These are phyloP conservation scores for Drosophila algonquin DNA, from an alignment of 2,888 invertebrate genomes.

Conservation along the genomic window DNA sequence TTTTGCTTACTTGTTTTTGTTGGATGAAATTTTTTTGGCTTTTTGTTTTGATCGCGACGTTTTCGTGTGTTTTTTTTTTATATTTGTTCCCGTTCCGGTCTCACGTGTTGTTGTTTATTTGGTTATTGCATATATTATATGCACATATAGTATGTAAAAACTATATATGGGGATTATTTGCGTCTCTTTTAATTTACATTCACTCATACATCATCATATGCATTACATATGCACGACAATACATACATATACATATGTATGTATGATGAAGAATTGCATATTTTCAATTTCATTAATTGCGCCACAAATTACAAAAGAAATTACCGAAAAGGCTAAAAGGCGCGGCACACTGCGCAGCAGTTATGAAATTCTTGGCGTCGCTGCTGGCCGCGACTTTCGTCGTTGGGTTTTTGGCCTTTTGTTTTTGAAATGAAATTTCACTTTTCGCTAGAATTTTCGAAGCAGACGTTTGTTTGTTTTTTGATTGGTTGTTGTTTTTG, in stretches of 20 bases:
- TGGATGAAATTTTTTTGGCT: constrained; percentile 38
- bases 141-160: constrained; percentile 1
- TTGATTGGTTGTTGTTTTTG: constrained; percentile 35
- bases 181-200: constrained; percentile 44
- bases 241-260: constrained; percentile 4
- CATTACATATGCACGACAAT: background rate
- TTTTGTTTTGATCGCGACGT: constrained; percentile 64
- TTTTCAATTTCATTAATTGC: constrained; percentile 53
- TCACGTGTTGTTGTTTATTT: constrained; percentile 42
- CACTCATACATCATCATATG: constrained; percentile 7
- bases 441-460: constrained; percentile 50
- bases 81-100: constrained; percentile 33
- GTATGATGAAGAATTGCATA: constrained; percentile 40
- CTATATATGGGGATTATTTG: constrained; percentile 36
- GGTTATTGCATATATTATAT: constrained; percentile 21
- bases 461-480: constrained; percentile 34
- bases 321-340: constrained; percentile 34
- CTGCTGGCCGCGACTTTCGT: constrained; percentile 9
- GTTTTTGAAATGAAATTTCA: constrained; percentile 46
- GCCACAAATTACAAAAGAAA: constrained; percentile 54
- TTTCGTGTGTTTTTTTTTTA: constrained; percentile 40
- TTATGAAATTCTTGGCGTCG: constrained; percentile 47
- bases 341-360: constrained; percentile 26
- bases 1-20: constrained; percentile 36
- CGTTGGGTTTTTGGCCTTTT: constrained; percentile 26